Evolutionary conservation across 1,140 invertebrate genomes (phyloP), one percentile per base, ranked within the genome.

Genomic region (Subanguina moxae): DNA sequence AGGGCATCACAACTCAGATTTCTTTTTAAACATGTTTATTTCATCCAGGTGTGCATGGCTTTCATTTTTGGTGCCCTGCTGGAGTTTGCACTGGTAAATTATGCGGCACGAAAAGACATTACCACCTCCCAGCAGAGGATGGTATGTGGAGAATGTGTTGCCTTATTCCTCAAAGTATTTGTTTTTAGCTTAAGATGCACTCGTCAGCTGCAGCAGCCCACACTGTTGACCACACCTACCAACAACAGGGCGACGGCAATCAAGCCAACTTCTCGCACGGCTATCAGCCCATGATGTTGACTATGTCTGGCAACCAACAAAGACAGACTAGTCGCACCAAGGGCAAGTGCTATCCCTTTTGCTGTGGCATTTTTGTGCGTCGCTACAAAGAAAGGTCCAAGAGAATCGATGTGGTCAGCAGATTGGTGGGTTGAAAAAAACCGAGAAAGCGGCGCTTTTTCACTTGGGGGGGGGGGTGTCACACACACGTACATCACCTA

Each of bases 71-170:
- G 67, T 17, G 69, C 69, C n/a, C 45, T 73, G 28, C 66, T 75
- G 58, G 76, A 74, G 85, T 96, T 95, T 83, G 93, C 93, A 30
- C 87, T 96, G 61, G 93, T 96, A 62, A 95, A 95, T 85, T 95
- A 95, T 84, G 92, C 92, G 19, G 94, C 92, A 66, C 87, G 93
- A 67, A 94, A 91, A 66, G 92, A 94, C 65, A 81, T 78, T 17
- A 81, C 62, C 21, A 45, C 74, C 21, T 63, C 64, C 11, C 76
- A 78, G 52, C 66, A 76, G 32, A 38, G 74, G 15, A 77, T 78
- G 58, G 48, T 77, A 21, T 43, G 32, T 30, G 17, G n/a, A n/a
- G n/a, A n/a, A n/a, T n/a, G n/a, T n/a, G n/a, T n/a, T n/a, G n/a
- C n/a, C 5, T 27, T 30, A 46, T 17, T 1, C n/a, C 17, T 46